Percentiles rank a stretch among this genome's conserved stretches.
phyloP scores from a whole-genome alignment of 1,140 invertebrate species.

The Lucilia cuprina region DNA sequence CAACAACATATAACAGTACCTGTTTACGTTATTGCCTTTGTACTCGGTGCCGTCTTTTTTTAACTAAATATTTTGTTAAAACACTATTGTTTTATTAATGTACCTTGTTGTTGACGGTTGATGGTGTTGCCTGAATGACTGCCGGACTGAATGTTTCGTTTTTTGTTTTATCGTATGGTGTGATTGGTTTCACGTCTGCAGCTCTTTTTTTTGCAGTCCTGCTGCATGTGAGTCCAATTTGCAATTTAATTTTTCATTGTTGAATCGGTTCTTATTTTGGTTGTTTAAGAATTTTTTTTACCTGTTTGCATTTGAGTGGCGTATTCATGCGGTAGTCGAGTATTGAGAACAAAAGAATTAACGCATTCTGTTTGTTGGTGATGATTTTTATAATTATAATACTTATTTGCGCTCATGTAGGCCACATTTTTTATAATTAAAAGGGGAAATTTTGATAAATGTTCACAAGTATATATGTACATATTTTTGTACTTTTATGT shows the following conservation, averaged over 20 bases:
- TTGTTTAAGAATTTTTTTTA: background rate
- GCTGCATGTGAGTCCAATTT: background rate
- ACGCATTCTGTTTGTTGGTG: background rate
- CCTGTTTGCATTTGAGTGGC: background rate
- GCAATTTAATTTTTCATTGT: background rate
- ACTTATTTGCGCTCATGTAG: background rate
- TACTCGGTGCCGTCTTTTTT: background rate
- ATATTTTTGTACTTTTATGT: background rate
- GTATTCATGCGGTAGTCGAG: background rate
- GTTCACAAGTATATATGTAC: background rate
- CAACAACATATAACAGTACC: background rate
- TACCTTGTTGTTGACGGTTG: background rate
- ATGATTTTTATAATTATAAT: conserved; percentile 6
- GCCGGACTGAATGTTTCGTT: background rate
- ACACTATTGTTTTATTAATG: conserved; percentile 12
- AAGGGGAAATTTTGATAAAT: background rate
- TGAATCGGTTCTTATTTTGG: background rate
- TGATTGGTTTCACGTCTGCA: conserved; percentile 5
- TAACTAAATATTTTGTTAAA: background rate
- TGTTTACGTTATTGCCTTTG: background rate
- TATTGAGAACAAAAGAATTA: background rate
- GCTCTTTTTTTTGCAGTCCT: background rate
- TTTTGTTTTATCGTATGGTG: background rate
- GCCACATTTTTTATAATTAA: background rate
- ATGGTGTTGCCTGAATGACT: background rate